Percentiles rank a stretch among this genome's conserved stretches.
phyloP scores from a whole-genome alignment of 2,113 vertebrate species.

The Sclerurus mexicanus region DNA sequence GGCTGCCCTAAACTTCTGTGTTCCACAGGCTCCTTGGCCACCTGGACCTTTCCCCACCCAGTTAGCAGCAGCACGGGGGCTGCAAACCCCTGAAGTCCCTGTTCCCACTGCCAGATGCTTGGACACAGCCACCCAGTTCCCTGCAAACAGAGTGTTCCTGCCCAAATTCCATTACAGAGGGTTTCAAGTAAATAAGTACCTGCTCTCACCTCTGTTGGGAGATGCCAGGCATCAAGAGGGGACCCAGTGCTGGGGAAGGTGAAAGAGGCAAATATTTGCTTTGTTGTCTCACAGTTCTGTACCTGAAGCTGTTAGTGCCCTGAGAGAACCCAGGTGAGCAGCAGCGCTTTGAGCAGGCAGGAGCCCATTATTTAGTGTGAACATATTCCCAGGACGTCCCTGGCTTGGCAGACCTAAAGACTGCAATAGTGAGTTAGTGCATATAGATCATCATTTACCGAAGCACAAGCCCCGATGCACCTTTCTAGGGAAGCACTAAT shows the following conservation, averaged over 20 bases:
- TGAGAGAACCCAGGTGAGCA: background rate
- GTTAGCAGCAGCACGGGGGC: accelerated
- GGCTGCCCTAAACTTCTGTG: background rate
- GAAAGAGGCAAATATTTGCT: background rate
- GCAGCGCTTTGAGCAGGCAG: background rate
- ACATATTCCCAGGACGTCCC: slow-evolving; percentile 35
- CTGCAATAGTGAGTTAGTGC: slow-evolving; percentile 44
- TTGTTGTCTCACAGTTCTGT: background rate
- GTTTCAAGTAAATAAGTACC: background rate
- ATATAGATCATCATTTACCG: slow-evolving; percentile 57
- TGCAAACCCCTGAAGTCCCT: background rate
- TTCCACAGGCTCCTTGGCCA: background rate
- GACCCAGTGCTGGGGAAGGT: background rate
- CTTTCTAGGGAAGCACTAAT: slow-evolving; percentile 72
- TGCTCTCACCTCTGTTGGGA: background rate
- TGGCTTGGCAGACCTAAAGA: slow-evolving; percentile 52
- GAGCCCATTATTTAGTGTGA: slow-evolving; percentile 52
- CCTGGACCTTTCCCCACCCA: background rate
- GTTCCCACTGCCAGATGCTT: accelerated
- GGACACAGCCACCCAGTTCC: background rate
- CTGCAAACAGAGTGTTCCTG: background rate
- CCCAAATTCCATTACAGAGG: background rate
- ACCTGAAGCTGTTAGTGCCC: background rate
- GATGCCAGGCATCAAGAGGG: background rate
- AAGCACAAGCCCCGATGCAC: slow-evolving; percentile 66